Percentiles rank a stretch among this genome's conserved stretches.
phyloP scores from a whole-genome alignment of 2,888 invertebrate species.

The Eledona agricola region DNA sequence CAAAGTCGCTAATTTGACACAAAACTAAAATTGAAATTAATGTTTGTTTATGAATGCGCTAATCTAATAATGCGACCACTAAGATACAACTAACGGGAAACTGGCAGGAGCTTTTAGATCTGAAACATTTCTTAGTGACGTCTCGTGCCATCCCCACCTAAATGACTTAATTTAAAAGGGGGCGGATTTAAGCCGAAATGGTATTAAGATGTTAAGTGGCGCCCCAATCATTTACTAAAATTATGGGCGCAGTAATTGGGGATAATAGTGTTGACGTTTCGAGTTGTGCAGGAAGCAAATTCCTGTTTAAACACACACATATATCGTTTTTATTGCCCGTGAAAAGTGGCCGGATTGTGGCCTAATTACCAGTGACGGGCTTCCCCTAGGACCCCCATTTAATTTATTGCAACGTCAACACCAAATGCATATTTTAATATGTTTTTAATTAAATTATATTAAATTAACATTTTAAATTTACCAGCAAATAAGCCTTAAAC shows the following conservation, averaged over 20 bases:
- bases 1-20: constrained; percentile 49
- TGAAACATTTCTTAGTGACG: constrained; percentile 53
- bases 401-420: no score
- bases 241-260: constrained; percentile 57
- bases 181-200: constrained; percentile 51
- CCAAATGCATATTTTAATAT: no score
- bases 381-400: constrained; percentile 1
- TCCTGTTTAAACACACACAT: constrained; percentile 22
- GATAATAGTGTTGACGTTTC: constrained; percentile 56
- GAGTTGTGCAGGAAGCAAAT: constrained; percentile 33
- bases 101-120: constrained; percentile 55
- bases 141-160: constrained; percentile 49
- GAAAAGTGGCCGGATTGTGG: constrained; percentile 23
- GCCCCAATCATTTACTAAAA: constrained; percentile 44
- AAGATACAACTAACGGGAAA: constrained; percentile 53
- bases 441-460: no score
- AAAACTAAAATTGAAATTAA: constrained; percentile 58
- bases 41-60: constrained; percentile 57
- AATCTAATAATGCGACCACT: constrained; percentile 56
- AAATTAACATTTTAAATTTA: no score
- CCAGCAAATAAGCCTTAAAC: no score
- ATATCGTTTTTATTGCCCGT: constrained; percentile 35
- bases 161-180: constrained; percentile 55
- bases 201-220: constrained; percentile 49
- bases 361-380: constrained; percentile 14